phyloP scores from a whole-genome alignment of 1,140 invertebrate species.

The Elysia chlorotica region DNA sequence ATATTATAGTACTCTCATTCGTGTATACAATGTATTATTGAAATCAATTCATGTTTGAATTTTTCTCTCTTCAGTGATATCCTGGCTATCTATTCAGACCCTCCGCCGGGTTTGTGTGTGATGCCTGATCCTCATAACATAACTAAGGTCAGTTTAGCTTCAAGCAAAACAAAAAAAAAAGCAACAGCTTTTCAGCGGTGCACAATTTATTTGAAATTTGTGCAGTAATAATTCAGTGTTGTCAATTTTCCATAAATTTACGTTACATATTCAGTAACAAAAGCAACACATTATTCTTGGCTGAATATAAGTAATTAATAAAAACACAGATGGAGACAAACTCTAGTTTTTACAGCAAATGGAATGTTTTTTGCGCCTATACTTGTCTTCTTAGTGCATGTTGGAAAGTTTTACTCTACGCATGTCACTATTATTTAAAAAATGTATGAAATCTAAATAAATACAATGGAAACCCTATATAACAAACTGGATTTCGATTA shows the following conservation, averaged over 20 bases:
- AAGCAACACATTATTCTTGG: too few species aligned
- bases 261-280: not conserved
- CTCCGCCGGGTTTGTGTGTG: constrained; percentile 68
- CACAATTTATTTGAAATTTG: not conserved
- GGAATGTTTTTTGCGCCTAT: too few species aligned
- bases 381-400: too few species aligned
- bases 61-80: constrained; percentile 63
- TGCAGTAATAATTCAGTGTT: not conserved
- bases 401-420: too few species aligned
- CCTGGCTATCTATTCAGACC: constrained; percentile 66
- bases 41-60: not conserved
- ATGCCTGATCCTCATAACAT: constrained; percentile 68
- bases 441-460: too few species aligned
- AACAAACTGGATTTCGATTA: too few species aligned
- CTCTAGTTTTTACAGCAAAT: too few species aligned
- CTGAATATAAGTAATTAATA: too few species aligned
- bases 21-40: not conserved
- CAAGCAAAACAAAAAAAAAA: not conserved
- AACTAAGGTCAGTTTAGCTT: constrained; percentile 56
- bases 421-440: too few species aligned
- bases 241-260: not conserved
- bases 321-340: too few species aligned
- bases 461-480: too few species aligned
- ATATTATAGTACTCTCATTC: not conserved
- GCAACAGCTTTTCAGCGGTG: not conserved